Evolutionary conservation across 1,140 invertebrate genomes (phyloP).

Genomic region (Drosophila kepulauana): DNA sequence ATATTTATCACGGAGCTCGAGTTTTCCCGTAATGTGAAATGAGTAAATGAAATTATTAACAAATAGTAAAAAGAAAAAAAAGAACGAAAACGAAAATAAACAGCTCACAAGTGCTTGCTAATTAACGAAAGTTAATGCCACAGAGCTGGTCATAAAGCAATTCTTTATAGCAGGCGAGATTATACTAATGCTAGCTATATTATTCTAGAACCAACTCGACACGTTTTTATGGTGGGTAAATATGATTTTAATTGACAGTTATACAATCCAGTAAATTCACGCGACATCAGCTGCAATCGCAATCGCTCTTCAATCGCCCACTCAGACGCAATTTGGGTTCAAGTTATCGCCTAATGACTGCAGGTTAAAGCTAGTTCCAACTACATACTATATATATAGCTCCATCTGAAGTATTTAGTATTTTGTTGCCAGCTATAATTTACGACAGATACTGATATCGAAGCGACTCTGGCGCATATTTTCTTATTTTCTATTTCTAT

Average conservation of each 20-base stretch:
- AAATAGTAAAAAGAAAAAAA: neutral
- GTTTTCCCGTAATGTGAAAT: conserved; percentile 1
- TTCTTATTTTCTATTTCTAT: neutral
- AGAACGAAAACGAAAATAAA: neutral
- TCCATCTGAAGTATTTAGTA: no score
- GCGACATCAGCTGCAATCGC: conserved; percentile 5
- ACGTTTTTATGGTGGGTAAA: conserved; percentile 45
- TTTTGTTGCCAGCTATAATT: conserved; percentile 19
- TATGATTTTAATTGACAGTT: conserved; percentile 76
- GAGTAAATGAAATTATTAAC: neutral
- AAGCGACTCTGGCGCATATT: neutral
- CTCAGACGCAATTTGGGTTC: neutral
- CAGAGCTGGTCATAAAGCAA: conserved; percentile 39
- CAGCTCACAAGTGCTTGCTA: conserved; percentile 17
- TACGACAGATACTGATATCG: conserved; percentile 48
- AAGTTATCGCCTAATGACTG: conserved; percentile 17
- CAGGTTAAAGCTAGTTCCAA: neutral
- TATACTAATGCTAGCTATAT: conserved; percentile 2
- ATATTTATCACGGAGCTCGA: neutral
- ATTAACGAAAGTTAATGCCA: conserved; percentile 26
- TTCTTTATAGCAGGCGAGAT: conserved; percentile 19
- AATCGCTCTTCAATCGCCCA: neutral
- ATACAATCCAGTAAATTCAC: conserved; percentile 49
- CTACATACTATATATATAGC: neutral
- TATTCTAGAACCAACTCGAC: conserved; percentile 7